These are phyloP conservation scores for Kuschelorhynchus macadamiae DNA, from an alignment of 2,888 invertebrate genomes.

Conservation along the genomic window DNA sequence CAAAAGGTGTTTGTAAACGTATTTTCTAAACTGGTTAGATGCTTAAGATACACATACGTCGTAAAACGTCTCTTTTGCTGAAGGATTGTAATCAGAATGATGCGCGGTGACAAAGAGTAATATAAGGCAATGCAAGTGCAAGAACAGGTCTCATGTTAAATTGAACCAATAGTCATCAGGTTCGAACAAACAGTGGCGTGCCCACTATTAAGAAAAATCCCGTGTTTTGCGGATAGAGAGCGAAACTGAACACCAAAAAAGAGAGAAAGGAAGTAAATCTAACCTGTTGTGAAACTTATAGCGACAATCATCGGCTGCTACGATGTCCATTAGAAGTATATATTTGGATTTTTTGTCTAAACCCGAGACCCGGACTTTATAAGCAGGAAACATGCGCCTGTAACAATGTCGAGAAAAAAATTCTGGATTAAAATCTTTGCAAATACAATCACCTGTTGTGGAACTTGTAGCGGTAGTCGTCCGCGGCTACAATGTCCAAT, in stretches of 20 bases:
- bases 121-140: too few relatives aligned
- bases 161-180: too few relatives aligned
- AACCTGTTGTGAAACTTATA: slow-evolving; percentile 96
- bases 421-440: slow-evolving; percentile 37
- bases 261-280: slow-evolving; percentile 56
- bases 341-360: slow-evolving; percentile 98
- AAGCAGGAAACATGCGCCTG: slow-evolving; percentile 99
- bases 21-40: too few relatives aligned
- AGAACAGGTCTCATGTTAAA: too few relatives aligned
- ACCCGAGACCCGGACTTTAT: slow-evolving; percentile 96
- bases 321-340: slow-evolving; percentile 97
- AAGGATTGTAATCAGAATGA: too few relatives aligned
- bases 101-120: too few relatives aligned
- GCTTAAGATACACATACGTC: too few relatives aligned
- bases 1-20: too few relatives aligned
- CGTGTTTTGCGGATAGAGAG: slow-evolving; percentile 51
- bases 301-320: slow-evolving; percentile 96
- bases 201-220: too few relatives aligned
- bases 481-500: slow-evolving; percentile 98
- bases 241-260: slow-evolving; percentile 53
- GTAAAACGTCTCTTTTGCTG: too few relatives aligned
- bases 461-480: slow-evolving; percentile 98
- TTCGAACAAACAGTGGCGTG: too few relatives aligned
- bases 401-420: slow-evolving; percentile 69
- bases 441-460: slow-evolving; percentile 83